These are phyloP conservation scores for Microhierax caerulescens DNA, from an alignment of 2,797 vertebrate genomes.

Conservation along the genomic window DNA sequence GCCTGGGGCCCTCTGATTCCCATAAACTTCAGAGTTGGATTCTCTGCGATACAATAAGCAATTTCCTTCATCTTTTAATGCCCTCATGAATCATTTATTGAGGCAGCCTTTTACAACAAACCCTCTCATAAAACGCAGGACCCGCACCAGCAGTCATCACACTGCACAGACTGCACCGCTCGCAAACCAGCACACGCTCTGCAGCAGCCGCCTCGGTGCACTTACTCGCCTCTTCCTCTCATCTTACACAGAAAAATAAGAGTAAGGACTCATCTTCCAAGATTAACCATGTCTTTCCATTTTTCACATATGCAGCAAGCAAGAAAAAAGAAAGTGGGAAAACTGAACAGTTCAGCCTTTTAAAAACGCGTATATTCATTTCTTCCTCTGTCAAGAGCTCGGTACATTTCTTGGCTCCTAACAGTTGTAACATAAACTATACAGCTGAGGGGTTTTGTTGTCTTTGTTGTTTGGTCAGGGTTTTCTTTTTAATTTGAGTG, in stretches of 20 bases:
- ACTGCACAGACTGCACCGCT: background rate
- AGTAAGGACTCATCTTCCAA: background rate
- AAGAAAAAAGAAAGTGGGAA: background rate
- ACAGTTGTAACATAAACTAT: background rate
- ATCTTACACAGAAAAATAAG: background rate
- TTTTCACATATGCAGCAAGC: background rate
- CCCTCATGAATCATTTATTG: conserved; percentile 41
- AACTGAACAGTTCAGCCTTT: background rate
- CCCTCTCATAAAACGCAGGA: background rate
- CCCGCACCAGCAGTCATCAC: background rate
- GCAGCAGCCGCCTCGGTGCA: background rate
- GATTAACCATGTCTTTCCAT: background rate
- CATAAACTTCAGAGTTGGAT: conserved; percentile 44
- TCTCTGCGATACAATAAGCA: conserved; percentile 40
- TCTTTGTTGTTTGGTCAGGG: background rate
- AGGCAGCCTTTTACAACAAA: conserved; percentile 16
- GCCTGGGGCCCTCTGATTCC: background rate
- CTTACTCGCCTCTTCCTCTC: background rate
- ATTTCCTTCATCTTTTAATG: conserved; percentile 66
- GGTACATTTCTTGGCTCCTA: background rate
- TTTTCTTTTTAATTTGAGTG: background rate
- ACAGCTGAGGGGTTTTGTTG: background rate
- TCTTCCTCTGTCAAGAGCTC: background rate
- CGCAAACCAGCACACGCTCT: background rate
- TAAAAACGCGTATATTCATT: background rate